These are phyloP conservation scores for Saccostrea cuccullata DNA, from an alignment of 1,140 invertebrate species.

Conservation along the genomic window DNA sequence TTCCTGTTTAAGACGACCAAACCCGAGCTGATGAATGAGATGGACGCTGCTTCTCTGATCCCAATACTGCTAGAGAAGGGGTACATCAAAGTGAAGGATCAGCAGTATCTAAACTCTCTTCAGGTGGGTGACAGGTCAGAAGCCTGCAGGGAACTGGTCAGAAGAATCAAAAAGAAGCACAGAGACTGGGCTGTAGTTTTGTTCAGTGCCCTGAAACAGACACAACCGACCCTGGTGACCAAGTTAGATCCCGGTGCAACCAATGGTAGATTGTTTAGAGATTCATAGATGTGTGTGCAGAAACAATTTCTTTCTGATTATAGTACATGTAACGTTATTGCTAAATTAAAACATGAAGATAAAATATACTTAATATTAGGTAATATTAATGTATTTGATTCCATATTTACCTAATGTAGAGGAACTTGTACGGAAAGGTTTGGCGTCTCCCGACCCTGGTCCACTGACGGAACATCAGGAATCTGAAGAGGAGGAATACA, in stretches of 20 bases:
- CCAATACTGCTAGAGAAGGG: not conserved
- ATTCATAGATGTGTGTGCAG: too few relatives aligned
- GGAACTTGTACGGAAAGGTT: not conserved
- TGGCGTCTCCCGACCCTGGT: not conserved
- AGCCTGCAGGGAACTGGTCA: slow-evolving; percentile 18
- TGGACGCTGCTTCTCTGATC: slow-evolving; percentile 4
- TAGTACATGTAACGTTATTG: too few relatives aligned
- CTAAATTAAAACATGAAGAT: too few relatives aligned
- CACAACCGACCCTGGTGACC: slow-evolving; percentile 5
- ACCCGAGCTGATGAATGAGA: slow-evolving; percentile 22
- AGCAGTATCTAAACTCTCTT: not conserved
- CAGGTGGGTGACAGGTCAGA: not conserved
- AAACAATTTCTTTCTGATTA: too few relatives aligned
- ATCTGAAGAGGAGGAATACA: slow-evolving; percentile 4
- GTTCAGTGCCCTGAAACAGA: not conserved
- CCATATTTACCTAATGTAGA: not conserved
- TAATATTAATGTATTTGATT: too few relatives aligned
- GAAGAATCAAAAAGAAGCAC: slow-evolving; percentile 11
- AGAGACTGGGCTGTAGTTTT: not conserved
- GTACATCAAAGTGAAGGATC: not conserved
- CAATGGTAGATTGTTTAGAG: not conserved
- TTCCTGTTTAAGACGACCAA: not conserved
- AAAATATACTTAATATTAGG: too few relatives aligned
- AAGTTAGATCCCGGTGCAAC: slow-evolving; percentile 15
- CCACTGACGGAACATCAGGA: not conserved